Percentiles rank a stretch among this genome's conserved stretches.
phyloP scores from a whole-genome alignment of 2,888 invertebrate species.

The Cheiracanthium punctorium region DNA sequence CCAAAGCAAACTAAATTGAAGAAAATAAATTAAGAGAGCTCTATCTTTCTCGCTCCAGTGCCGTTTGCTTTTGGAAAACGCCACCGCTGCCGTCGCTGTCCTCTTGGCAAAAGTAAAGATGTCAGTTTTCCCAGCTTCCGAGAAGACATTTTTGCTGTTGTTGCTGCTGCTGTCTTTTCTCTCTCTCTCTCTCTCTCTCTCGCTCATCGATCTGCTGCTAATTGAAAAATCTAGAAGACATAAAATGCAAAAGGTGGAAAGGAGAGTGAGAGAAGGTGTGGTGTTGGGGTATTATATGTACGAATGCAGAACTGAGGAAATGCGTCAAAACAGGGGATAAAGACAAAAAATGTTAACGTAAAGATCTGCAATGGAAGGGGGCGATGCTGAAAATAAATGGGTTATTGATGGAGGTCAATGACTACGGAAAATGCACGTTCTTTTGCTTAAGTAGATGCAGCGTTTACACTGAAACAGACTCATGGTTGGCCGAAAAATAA shows the following conservation, averaged over 20 bases:
- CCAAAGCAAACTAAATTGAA: constrained; percentile 3
- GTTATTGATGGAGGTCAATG: too few species aligned
- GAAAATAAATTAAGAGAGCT: constrained; percentile 8
- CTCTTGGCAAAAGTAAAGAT: background rate
- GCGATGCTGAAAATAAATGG: too few species aligned
- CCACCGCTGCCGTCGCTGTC: too few species aligned
- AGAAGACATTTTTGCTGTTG: constrained; percentile 7
- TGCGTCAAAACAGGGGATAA: background rate
- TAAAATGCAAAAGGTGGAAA: constrained; percentile 23
- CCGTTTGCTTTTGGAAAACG: background rate
- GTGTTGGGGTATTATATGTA: background rate
- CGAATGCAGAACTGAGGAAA: background rate
- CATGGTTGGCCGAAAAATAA: too few species aligned
- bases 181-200: too few species aligned
- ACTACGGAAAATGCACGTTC: too few species aligned
- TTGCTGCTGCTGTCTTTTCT: constrained; percentile 16
- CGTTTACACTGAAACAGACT: too few species aligned
- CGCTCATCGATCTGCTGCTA: constrained; percentile 41
- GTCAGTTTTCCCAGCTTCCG: background rate
- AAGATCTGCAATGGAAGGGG: background rate
- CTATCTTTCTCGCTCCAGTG: background rate
- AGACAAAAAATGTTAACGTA: background rate
- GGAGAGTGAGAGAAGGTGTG: background rate
- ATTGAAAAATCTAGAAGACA: constrained; percentile 45
- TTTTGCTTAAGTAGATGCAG: too few species aligned